Conservation (phyloP, 2,797 vertebrate genomes). For the Sebastes taczanowskii region DNA sequence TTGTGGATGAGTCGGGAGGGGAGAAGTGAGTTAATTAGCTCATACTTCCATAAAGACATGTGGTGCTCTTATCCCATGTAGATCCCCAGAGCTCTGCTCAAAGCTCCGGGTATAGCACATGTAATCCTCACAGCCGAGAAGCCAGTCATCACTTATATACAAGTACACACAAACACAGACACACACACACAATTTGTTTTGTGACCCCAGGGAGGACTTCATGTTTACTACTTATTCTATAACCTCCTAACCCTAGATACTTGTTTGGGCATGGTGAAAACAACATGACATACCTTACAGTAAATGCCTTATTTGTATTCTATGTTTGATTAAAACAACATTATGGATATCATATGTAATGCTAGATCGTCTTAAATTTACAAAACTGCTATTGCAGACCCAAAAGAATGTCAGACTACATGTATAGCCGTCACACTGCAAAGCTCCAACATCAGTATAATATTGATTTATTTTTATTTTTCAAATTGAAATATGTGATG, state of each 20-base stretch:
- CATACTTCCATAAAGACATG: slow-evolving; percentile 73
- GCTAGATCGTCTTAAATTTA: neutral
- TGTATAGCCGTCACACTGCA: neutral
- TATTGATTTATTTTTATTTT: neutral
- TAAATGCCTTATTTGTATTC: neutral
- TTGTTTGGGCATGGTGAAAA: neutral
- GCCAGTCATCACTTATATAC: slow-evolving; percentile 46
- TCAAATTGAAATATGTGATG: neutral
- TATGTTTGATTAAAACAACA: slow-evolving; percentile 4
- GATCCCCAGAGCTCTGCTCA: slow-evolving; percentile 61
- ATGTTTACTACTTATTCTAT: slow-evolving; percentile 15
- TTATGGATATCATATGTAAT: neutral
- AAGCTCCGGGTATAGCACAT: slow-evolving; percentile 63
- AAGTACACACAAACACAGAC: neutral
- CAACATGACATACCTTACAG: neutral
- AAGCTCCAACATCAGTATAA: neutral
- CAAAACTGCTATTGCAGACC: neutral
- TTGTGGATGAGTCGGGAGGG: slow-evolving; percentile 14
- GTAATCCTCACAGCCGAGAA: slow-evolving; percentile 65
- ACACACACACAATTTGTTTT: slow-evolving; percentile 16
- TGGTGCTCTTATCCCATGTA: slow-evolving; percentile 56
- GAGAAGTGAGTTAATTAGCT: slow-evolving; percentile 66
- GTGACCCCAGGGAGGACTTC: slow-evolving; percentile 13
- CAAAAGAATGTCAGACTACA: neutral
- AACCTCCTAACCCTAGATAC: neutral